phyloP scores from a whole-genome alignment of 1,140 invertebrate genomes.

The Panagrolaimus sp. region DNA sequence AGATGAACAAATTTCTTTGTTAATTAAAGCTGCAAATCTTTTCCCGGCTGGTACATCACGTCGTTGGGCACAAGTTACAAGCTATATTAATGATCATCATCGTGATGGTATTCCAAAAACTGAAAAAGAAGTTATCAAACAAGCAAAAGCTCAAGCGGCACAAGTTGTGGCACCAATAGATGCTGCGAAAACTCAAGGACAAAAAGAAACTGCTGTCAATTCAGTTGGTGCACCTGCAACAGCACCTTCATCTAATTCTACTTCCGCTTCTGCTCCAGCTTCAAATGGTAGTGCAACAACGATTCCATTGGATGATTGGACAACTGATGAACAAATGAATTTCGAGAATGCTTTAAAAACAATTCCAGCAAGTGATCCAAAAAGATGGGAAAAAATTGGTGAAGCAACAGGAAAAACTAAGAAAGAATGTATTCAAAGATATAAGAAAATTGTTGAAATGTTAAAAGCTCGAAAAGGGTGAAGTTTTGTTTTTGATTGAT shows the following conservation, averaged over 20 bases:
- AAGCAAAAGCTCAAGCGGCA: constrained; percentile 21
- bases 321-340: constrained; percentile 43
- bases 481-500: too few relatives aligned
- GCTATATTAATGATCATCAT: constrained; percentile 37
- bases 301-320: constrained; percentile 29
- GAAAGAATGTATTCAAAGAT: constrained; percentile 92
- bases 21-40: constrained; percentile 41
- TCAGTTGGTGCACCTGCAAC: not conserved
- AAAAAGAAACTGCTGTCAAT: not conserved
- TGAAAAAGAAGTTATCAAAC: constrained; percentile 46
- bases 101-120: constrained; percentile 21
- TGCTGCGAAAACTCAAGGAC: not conserved
- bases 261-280: not conserved
- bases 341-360: constrained; percentile 93
- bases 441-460: constrained; percentile 67
- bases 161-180: not conserved
- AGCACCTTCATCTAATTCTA: constrained; percentile 4
- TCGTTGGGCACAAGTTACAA: constrained; percentile 34
- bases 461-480: constrained; percentile 18
- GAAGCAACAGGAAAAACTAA: constrained; percentile 76
- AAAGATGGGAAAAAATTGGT: constrained; percentile 90
- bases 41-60: constrained; percentile 36
- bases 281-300: not conserved
- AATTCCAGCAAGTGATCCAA: constrained; percentile 73
- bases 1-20: constrained; percentile 31